Base-by-base conservation (phyloP, 1,140 invertebrate species). In the Tyrophagus putrescentiae region DNA sequence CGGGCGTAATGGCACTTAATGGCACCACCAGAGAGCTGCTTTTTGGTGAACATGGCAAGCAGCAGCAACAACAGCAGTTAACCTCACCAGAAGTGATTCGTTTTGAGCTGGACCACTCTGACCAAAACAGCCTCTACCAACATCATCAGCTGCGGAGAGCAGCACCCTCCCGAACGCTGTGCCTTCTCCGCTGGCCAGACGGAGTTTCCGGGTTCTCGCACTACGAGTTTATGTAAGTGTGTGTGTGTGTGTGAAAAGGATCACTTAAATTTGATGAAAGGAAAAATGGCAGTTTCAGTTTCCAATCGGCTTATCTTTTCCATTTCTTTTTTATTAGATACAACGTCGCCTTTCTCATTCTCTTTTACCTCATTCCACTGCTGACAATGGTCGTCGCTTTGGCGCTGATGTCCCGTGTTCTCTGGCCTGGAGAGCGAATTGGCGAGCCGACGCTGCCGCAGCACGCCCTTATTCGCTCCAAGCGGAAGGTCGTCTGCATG, bases 401-500 rank as follows among this genome's bases (percentile, higher is more conserved):
- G 6, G 18, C 16, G 13, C 58, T 29, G 3, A 60, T 54, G 41
- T 31, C 25, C n/a, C 45, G 44, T 31, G 25, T 53, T 11, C 28
- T 60, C 13, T 53, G 58, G 41, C 29, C 25, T 4, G 11, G 25
- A 3, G 29, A 60, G 36, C 28, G 16, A 60, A 58, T 44, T 58
- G 33, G 33, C 16, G 58, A 60, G 28, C 31, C 41, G 21, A 60
- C 58, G 27, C 67, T 32, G 18, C 58, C 33, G 13, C 25, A 31
- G 23, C 59, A 53, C 36, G 21, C 18, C 31, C 27, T 60, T 13
- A 60, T 54, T 27, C 58, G 58, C n/a, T 87, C 86, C 1, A 94
- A 94, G 72, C 73, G 85, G 69, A 90, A 89, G 79, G 89, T 93
- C 73, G 88, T 92, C 16, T 91, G 91, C 71, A 89, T 89, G 85